A percentile compares a stretch with the other conserved stretches of the same genome.
These are phyloP conservation scores for Onthophagus sagittarius DNA, from an alignment of 2,888 invertebrate species.

Conservation along the genomic window DNA sequence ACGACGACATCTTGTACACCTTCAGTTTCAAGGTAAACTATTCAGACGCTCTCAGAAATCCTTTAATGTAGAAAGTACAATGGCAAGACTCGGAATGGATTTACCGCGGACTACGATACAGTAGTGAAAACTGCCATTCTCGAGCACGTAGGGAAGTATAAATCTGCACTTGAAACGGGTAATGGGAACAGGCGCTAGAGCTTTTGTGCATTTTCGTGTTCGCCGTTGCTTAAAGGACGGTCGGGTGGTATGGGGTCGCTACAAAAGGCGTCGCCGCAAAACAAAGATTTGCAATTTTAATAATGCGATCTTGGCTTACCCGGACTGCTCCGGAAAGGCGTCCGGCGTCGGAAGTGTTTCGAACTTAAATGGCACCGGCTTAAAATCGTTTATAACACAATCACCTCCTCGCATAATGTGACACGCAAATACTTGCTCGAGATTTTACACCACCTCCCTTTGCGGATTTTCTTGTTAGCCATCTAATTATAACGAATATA, in stretches of 20 bases:
- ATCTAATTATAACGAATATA: too few species aligned
- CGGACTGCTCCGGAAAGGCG: neutral
- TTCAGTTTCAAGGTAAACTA: neutral
- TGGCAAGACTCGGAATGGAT: neutral
- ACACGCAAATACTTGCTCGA: neutral
- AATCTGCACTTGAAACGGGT: slow-evolving; percentile 13
- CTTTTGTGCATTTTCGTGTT: slow-evolving; percentile 9
- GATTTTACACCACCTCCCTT: neutral
- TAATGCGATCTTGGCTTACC: slow-evolving; percentile 7
- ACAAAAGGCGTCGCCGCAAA: slow-evolving; percentile 3
- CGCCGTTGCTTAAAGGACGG: neutral
- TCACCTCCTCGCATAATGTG: neutral
- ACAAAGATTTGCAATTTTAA: slow-evolving; percentile 14
- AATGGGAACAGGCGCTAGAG: slow-evolving; percentile 5
- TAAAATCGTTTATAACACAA: neutral
- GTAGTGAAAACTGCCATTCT: neutral
- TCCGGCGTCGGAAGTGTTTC: neutral
- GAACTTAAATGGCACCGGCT: neutral
- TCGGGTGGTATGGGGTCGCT: neutral
- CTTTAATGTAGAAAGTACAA: neutral
- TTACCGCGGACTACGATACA: neutral
- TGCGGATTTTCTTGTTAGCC: neutral
- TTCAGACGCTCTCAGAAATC: neutral
- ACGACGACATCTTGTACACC: neutral
- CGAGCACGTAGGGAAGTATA: neutral